These are phyloP conservation scores for Drosophila picticornis DNA, from an alignment of 2,888 invertebrate genomes.

Conservation along the genomic window DNA sequence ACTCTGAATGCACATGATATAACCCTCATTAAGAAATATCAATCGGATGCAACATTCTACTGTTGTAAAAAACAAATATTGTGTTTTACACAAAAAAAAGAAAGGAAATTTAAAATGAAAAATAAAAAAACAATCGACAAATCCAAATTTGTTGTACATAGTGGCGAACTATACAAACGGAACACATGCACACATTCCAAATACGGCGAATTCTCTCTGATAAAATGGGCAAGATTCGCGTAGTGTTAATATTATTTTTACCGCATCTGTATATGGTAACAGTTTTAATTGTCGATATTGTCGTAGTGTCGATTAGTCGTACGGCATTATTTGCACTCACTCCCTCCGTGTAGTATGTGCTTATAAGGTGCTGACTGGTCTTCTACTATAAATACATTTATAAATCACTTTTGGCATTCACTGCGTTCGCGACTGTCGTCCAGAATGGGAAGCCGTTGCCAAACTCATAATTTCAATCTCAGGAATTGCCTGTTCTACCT, in stretches of 20 bases:
- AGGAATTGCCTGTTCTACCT: slow-evolving; percentile 12
- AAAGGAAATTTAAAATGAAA: no score
- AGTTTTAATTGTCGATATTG: slow-evolving; percentile 11
- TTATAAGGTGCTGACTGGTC: slow-evolving; percentile 11
- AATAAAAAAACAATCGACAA: background rate
- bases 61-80: background rate
- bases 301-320: background rate
- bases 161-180: background rate
- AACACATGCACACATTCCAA: background rate
- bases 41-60: background rate
- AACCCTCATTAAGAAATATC: background rate
- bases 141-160: background rate
- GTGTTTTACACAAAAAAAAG: background rate
- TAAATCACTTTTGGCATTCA: slow-evolving; percentile 60
- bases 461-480: slow-evolving; percentile 3
- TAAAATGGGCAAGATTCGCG: background rate
- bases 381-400: slow-evolving; percentile 62
- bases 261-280: slow-evolving; percentile 49
- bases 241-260: background rate
- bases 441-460: slow-evolving; percentile 36
- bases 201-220: background rate
- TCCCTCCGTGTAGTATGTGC: background rate
- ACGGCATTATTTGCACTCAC: background rate
- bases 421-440: slow-evolving; percentile 37
- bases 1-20: background rate